Evolutionary conservation across 2,113 vertebrate species (phyloP).

Genomic region (Argyrosomus japonicus): DNA sequence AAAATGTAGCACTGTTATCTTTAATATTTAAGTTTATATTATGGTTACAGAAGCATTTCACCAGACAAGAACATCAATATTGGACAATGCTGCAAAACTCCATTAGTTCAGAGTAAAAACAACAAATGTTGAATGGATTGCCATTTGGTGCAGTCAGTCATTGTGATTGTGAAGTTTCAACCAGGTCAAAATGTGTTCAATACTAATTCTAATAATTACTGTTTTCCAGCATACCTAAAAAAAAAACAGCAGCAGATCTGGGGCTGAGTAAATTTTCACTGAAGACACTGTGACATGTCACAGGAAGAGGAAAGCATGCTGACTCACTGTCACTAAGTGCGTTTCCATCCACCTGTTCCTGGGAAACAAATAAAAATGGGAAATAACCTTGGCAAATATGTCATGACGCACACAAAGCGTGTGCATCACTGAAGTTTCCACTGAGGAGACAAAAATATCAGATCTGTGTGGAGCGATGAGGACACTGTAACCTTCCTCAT

Average conservation of each 20-base stretch:
- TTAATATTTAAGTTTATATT: neutral
- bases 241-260: too few species aligned
- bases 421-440: neutral
- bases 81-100: neutral
- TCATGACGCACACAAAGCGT: neutral
- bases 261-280: too few species aligned
- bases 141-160: neutral
- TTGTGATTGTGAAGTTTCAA: neutral
- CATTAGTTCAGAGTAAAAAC: neutral
- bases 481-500: too few species aligned
- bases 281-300: neutral
- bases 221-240: neutral
- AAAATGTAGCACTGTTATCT: neutral
- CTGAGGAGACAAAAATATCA: neutral
- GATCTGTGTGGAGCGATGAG: neutral
- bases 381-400: neutral
- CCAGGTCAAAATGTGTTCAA: neutral
- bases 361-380: neutral
- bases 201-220: neutral
- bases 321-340: neutral
- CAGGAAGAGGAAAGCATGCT: neutral
- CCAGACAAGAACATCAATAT: neutral
- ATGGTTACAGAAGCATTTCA: neutral
- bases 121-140: neutral
- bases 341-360: neutral